Evolutionary conservation across 2,113 vertebrate species (phyloP).

Genomic region (Accipiter virgatus): DNA sequence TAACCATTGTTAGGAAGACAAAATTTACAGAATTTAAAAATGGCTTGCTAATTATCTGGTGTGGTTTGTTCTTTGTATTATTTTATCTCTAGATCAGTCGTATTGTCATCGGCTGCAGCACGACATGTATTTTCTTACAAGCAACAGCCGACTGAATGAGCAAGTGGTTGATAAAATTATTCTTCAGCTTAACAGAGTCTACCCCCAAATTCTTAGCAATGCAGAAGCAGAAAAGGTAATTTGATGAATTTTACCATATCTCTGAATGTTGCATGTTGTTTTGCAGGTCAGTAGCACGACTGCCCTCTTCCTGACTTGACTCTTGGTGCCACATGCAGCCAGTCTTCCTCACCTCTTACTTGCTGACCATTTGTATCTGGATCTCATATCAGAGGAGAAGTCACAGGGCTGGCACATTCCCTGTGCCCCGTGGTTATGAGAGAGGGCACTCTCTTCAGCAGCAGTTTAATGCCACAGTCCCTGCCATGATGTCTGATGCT

Average conservation of each 20-base stretch:
- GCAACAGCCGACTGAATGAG: slow-evolving; percentile 81
- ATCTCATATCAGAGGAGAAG: neutral
- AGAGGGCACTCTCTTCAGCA: neutral
- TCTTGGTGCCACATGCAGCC: neutral
- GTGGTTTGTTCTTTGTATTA: neutral
- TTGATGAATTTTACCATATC: neutral
- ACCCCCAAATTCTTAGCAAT: slow-evolving; percentile 93
- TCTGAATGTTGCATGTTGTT: neutral
- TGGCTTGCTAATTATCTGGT: neutral
- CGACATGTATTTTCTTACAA: slow-evolving; percentile 84
- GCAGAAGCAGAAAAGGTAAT: slow-evolving; percentile 91
- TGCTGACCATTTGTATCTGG: neutral
- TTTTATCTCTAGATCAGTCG: slow-evolving; percentile 67
- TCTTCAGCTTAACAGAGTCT: slow-evolving; percentile 94
- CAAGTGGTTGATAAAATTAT: slow-evolving; percentile 91
- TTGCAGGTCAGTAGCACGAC: fast-evolving
- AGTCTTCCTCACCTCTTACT: neutral
- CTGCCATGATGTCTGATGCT: fast-evolving
- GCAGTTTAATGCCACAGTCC: neutral
- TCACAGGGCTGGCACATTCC: neutral
- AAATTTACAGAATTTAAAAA: neutral
- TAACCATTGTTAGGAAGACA: neutral
- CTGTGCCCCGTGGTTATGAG: neutral
- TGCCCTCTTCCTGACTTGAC: fast-evolving
- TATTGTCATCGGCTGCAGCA: slow-evolving; percentile 85